Evolutionary conservation across 2,797 vertebrate genomes (phyloP).

Genomic region (Acridotheres tristis): DNA sequence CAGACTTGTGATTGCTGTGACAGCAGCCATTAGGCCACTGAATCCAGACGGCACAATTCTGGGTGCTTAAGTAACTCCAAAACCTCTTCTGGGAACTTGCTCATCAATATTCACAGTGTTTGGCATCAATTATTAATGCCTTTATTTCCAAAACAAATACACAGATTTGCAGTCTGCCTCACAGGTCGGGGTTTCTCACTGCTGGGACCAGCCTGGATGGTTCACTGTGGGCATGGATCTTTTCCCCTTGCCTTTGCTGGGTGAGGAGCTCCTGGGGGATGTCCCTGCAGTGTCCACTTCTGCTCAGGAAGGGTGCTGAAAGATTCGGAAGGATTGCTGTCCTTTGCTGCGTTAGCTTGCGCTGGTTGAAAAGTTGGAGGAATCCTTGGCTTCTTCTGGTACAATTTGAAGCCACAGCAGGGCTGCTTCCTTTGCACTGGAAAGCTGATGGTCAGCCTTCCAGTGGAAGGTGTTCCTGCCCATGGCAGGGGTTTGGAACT

Average conservation of each 20-base stretch:
- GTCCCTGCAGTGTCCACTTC: not conserved
- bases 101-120: constrained; percentile 44
- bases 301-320: not conserved
- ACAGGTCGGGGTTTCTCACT: not conserved
- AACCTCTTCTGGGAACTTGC: not conserved
- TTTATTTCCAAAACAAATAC: constrained; percentile 61
- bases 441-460: not conserved
- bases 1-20: not conserved
- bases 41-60: not conserved
- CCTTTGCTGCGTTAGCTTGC: not conserved
- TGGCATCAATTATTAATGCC: constrained; percentile 44
- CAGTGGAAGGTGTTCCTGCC: not conserved
- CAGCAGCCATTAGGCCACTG: not conserved
- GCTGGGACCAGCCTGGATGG: not conserved
- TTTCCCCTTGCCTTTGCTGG: fast-evolving
- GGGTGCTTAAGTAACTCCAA: constrained; percentile 36
- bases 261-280: not conserved
- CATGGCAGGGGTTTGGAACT: not conserved
- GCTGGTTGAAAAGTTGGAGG: not conserved
- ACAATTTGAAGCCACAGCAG: fast-evolving
- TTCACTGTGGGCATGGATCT: not conserved
- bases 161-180: not conserved
- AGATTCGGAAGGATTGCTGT: not conserved
- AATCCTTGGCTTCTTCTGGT: not conserved
- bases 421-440: fast-evolving